A percentile compares a stretch with the other conserved stretches of the same genome.
These are phyloP conservation scores for Atherix ibis DNA, from an alignment of 2,888 invertebrate species.

Conservation along the genomic window DNA sequence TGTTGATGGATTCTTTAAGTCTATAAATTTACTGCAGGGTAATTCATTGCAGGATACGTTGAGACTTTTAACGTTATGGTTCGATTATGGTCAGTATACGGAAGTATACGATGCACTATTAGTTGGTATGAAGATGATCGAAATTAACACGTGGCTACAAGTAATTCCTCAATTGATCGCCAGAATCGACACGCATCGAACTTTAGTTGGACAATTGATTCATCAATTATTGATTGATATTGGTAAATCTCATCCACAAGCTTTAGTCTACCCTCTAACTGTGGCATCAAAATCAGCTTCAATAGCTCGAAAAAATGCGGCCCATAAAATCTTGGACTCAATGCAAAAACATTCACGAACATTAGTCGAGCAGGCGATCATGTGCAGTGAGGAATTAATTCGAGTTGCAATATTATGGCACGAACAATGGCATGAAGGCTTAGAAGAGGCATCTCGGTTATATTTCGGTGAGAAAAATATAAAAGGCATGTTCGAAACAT, in stretches of 20 bases:
- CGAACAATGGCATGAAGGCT: constrained; percentile 97
- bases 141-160: constrained; percentile 98
- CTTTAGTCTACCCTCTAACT: constrained; percentile 91
- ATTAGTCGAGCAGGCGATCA: constrained; percentile 87
- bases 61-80: constrained; percentile 90
- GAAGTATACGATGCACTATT: constrained; percentile 88
- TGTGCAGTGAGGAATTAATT: constrained; percentile 94
- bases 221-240: constrained; percentile 90
- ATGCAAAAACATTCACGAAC: constrained; percentile 90
- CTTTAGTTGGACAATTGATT: constrained; percentile 76
- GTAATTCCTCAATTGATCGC: constrained; percentile 98
- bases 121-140: constrained; percentile 83
- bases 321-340: constrained; percentile 83
- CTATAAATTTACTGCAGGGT: constrained; percentile 80
- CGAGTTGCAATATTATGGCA: constrained; percentile 98
- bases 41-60: constrained; percentile 94
- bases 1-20: constrained; percentile 89
- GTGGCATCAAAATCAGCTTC: constrained; percentile 94
- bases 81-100: constrained; percentile 89
- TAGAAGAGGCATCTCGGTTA: constrained; percentile 83
- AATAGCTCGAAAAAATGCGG: constrained; percentile 68
- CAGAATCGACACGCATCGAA: constrained; percentile 84
- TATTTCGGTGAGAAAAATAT: constrained; percentile 95
- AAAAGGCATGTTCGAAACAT: constrained; percentile 87
- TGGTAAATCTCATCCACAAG: constrained; percentile 95